A percentile compares a stretch with the other conserved stretches of the same genome.
Evolutionary conservation across 2,797 vertebrate species (phyloP).

Genomic region (Ptychadena robeensis): DNA sequence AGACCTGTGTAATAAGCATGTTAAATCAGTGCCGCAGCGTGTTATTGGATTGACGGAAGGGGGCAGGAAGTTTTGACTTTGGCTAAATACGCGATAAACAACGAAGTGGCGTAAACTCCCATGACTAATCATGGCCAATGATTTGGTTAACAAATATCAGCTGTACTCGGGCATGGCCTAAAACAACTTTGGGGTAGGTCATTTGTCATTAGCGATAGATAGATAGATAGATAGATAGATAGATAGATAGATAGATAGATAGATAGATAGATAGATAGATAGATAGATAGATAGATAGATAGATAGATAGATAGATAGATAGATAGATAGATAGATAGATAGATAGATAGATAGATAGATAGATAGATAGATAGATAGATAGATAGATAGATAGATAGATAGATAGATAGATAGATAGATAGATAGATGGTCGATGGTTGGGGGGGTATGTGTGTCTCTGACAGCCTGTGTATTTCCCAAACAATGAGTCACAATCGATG

Average conservation of each 20-base stretch:
- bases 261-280: background rate
- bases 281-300: conserved; percentile 30
- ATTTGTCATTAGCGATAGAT: background rate
- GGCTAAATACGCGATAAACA: too few species aligned
- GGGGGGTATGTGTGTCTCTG: background rate
- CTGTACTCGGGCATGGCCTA: too few species aligned
- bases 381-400: too few species aligned
- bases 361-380: conserved; percentile 9
- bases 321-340: conserved; percentile 41
- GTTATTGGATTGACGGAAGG: background rate
- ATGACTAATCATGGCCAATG: too few species aligned
- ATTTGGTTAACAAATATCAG: too few species aligned
- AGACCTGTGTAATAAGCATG: background rate
- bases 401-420: too few species aligned
- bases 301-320: conserved; percentile 38
- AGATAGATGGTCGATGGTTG: too few species aligned
- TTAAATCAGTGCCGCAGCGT: too few species aligned
- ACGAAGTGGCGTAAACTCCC: too few species aligned
- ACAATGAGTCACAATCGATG: conserved; percentile 16
- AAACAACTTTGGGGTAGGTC: too few species aligned
- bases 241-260: background rate
- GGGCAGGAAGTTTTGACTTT: too few species aligned
- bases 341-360: conserved; percentile 9
- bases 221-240: conserved; percentile 5
- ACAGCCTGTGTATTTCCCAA: conserved; percentile 28